Conservation (phyloP, 2,888 invertebrate species). For the Vesta saturnalis region DNA sequence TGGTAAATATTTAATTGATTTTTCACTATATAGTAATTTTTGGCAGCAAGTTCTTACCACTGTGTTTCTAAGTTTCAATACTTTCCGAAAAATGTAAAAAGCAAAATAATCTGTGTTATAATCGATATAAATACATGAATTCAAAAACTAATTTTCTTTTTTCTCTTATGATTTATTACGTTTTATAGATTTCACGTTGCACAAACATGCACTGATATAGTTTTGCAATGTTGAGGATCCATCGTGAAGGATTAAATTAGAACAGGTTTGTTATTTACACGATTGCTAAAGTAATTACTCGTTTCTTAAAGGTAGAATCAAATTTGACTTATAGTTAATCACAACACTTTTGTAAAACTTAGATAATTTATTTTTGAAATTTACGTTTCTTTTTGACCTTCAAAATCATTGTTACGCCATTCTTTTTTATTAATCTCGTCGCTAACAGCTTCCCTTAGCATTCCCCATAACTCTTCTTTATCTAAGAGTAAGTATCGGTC, state of each 20-base stretch:
- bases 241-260: background rate
- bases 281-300: conserved; percentile 6
- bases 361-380: background rate
- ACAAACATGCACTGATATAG: too few relatives aligned
- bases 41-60: too few relatives aligned
- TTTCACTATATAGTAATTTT: too few relatives aligned
- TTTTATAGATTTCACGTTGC: too few relatives aligned
- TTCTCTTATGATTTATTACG: too few relatives aligned
- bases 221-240: too few relatives aligned
- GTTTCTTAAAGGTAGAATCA: conserved; percentile 28
- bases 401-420: background rate
- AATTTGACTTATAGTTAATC: conserved; percentile 38
- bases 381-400: background rate
- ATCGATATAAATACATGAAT: too few relatives aligned
- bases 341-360: conserved; percentile 37
- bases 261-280: background rate
- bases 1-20: too few relatives aligned
- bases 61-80: too few relatives aligned
- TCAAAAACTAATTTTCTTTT: too few relatives aligned
- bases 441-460: conserved; percentile 67
- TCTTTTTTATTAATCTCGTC: conserved; percentile 46
- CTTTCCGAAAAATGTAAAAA: too few relatives aligned
- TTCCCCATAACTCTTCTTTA: conserved; percentile 70
- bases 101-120: too few relatives aligned
- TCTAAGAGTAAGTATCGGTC: conserved; percentile 68